phyloP scores from a whole-genome alignment of 2,113 vertebrate species.

The Nesospiza acunhae region DNA sequence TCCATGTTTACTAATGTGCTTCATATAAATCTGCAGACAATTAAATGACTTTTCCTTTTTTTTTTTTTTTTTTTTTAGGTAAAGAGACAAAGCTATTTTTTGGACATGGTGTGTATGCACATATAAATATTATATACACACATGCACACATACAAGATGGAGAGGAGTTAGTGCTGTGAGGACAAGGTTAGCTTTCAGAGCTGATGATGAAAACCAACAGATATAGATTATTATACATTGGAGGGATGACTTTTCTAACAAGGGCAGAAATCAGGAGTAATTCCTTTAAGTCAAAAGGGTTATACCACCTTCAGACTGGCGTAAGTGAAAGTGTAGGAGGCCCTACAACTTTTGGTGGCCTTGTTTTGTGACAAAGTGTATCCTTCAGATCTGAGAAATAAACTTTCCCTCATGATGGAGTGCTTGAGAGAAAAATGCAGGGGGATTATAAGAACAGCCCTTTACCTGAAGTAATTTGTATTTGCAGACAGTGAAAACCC shows the following conservation, averaged over 20 bases:
- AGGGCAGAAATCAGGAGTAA: constrained; percentile 36
- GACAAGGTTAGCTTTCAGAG: constrained; percentile 70
- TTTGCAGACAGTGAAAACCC: constrained; percentile 62
- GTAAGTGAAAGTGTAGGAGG: neutral
- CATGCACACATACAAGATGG: constrained; percentile 63
- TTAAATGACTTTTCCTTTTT: constrained; percentile 58
- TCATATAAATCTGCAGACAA: constrained; percentile 66
- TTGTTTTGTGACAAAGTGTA: constrained; percentile 59
- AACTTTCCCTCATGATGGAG: neutral
- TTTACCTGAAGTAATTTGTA: constrained; percentile 53
- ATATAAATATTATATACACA: constrained; percentile 73
- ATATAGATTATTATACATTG: constrained; percentile 40
- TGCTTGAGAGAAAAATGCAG: constrained; percentile 42
- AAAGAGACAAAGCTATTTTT: constrained; percentile 58
- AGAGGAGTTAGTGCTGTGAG: constrained; percentile 64
- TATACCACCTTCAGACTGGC: neutral
- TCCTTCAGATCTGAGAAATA: constrained; percentile 63
- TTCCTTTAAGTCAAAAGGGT: constrained; percentile 14
- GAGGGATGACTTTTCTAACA: constrained; percentile 38
- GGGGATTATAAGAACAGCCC: constrained; percentile 43
- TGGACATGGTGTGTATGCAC: constrained; percentile 62
- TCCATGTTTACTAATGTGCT: constrained; percentile 75
- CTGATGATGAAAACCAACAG: constrained; percentile 67
- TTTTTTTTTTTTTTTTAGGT: constrained; percentile 38
- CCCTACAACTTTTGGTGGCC: constrained; percentile 48